Evolutionary conservation across 2,797 vertebrate genomes (phyloP), one percentile per base, ranked within the genome.

Genomic region (Pseudomugil gertrudae): DNA sequence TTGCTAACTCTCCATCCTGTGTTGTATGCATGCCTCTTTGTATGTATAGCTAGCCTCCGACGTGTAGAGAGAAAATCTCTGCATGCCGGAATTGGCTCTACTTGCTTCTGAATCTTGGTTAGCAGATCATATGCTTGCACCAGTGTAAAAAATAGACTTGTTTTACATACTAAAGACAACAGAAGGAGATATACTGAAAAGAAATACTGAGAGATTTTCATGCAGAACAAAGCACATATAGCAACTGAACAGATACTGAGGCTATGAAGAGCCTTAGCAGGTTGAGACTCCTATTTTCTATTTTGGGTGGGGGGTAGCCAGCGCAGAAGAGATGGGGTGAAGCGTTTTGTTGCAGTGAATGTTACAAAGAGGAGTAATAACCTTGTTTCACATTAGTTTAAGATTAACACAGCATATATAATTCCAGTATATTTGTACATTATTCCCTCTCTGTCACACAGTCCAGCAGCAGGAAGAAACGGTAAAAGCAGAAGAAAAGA

Each of bases 401-500:
- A 75, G 15, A 77, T 55, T 75, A 64, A 71, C 61, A 62, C 63
- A 66, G 76, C 40, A 29, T 58, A 51, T 50, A 45, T 60, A 40
- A 65, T 74, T 69, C 65, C 54, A 66, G 64, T 47, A 10, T 62
- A 66, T 81, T 40, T 76, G 43, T 79, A 64, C 69, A 52, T 80
- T 72, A 14, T 57, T 69, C 66, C 36, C 36, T 50, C 50, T 19
- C 40, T 23, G 63, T 27, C 47, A 66, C 38, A 69, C 32, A 50
- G 38, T 19, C 14, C 38, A 51, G 57, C 69, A 75, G 73, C 69
- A 62, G 73, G 32, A 63, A 70, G 69, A 71, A 63, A 51, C 63
- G 76, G 76, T 61, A 64, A 24, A 63, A 76, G 79, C 79, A 66
- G 74, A 63, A 67, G 64, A 76, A 7, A 55, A 63, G 63, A 66